Percentiles rank a stretch among this genome's conserved stretches.
Evolutionary conservation across 2,888 invertebrate genomes (phyloP).

Genomic region (Platerodrilus igneus): DNA sequence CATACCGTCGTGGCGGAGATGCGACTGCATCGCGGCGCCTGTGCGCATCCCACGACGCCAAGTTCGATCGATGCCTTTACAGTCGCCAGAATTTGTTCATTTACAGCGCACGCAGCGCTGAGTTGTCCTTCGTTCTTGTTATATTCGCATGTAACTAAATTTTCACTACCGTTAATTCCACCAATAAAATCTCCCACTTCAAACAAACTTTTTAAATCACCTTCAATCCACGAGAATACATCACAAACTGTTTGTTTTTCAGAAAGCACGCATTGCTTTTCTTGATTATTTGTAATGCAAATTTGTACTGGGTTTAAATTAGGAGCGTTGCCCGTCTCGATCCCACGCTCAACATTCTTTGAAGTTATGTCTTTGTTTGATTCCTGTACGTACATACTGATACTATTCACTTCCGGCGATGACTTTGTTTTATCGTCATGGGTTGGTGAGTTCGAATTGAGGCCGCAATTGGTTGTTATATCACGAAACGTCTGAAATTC

Average conservation of each 20-base stretch:
- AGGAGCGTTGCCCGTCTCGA: slow-evolving; percentile 8
- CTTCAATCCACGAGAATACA: slow-evolving; percentile 1
- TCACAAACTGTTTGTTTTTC: background rate
- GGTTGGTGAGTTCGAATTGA: slow-evolving; percentile 6
- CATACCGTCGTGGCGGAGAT: slow-evolving; percentile 39
- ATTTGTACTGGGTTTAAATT: slow-evolving; percentile 9
- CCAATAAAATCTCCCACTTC: slow-evolving; percentile 3
- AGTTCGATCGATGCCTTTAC: slow-evolving; percentile 39
- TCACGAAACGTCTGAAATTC: slow-evolving; percentile 29
- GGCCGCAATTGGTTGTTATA: background rate
- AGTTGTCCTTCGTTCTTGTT: slow-evolving; percentile 7
- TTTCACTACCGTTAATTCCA: slow-evolving; percentile 3
- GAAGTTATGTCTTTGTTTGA: slow-evolving; percentile 15
- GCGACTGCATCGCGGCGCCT: slow-evolving; percentile 44
- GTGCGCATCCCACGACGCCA: slow-evolving; percentile 40
- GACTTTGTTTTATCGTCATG: slow-evolving; percentile 20
- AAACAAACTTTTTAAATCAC: background rate
- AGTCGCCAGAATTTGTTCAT: slow-evolving; percentile 29
- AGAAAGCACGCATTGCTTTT: slow-evolving; percentile 10
- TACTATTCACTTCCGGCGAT: slow-evolving; percentile 21
- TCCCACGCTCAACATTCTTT: slow-evolving; percentile 13
- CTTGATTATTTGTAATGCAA: slow-evolving; percentile 21
- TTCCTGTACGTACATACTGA: slow-evolving; percentile 17
- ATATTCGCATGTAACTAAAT: slow-evolving; percentile 1
- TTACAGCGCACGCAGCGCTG: slow-evolving; percentile 23